phyloP scores from a whole-genome alignment of 2,888 invertebrate species.

The Tiphia femorata region DNA sequence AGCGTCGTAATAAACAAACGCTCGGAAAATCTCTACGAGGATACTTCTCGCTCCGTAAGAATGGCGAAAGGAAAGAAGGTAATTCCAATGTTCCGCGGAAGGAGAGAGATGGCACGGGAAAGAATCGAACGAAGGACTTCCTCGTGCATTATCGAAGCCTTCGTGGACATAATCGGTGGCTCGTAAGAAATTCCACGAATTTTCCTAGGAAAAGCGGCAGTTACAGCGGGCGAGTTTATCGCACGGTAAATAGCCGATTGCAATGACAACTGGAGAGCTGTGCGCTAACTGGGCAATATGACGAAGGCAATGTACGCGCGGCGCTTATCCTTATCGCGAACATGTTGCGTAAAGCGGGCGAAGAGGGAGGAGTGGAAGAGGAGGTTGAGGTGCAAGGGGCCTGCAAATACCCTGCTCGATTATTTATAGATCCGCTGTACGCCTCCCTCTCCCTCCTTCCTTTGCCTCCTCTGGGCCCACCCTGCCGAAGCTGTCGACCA shows the following conservation, averaged over 20 bases:
- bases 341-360: constrained; percentile 46
- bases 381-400: constrained; percentile 18
- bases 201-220: no score
- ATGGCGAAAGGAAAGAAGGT: background rate
- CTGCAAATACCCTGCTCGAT: constrained; percentile 52
- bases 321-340: constrained; percentile 52
- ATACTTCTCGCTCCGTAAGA: background rate
- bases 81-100: no score
- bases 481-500: no score
- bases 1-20: no score
- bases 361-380: background rate
- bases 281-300: background rate
- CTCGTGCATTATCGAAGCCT: no score
- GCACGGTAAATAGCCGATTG: background rate
- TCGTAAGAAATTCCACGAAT: no score
- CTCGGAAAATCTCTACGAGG: no score
- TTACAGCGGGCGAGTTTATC: no score
- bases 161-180: no score
- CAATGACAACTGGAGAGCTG: background rate
- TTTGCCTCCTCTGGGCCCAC: background rate
- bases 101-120: no score
- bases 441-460: background rate
- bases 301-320: constrained; percentile 40
- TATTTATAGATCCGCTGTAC: constrained; percentile 43
- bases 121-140: no score